Evolutionary conservation across 2,888 invertebrate genomes (phyloP), one percentile per base, ranked within the genome.

Genomic region (Drosophila buzzatii): DNA sequence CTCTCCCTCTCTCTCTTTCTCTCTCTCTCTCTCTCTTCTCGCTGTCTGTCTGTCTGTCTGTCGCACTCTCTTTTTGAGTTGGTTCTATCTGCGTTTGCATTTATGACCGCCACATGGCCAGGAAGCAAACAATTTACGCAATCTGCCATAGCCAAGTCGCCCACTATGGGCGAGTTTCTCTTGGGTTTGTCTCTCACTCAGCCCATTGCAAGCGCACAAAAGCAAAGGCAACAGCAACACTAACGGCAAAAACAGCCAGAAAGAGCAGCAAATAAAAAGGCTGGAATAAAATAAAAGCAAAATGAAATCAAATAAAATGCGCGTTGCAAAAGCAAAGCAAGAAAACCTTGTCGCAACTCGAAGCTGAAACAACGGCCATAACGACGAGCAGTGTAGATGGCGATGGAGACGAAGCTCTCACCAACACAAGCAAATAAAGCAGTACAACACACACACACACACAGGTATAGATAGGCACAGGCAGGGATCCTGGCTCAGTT

Each of bases 61-160:
- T 49, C 7, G 39, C 42, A 27, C 37, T 57, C 33, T 51, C 33
- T 39, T 60, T 33, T 31, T 52, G 64, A 53, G 49, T 44, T 76
- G 81, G 66, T 59, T 57, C 49, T 57, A 59, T 56, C 44, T 47
- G 44, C 65, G 62, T 61, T 61, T 74, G 75, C 59, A 66, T 62
- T 61, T 61, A 49, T 45, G 44, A 52, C 67, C 59, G 65, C 76
- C 62, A 51, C 75, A 57, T 61, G 77, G 81, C 65, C 87, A 83
- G 89, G 89, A 89, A 85, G 75, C 81, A 85, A 89, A 80, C 89
- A 83, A 86, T 89, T 90, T 82, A 85, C 81, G 77, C 81, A 90
- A 88, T 80, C 77, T 82, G 89, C 75, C 81, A 83, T 35, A 65
- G 81, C 78, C 74, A 67, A 70, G 68, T 67, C 65, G 51, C 63